These are phyloP conservation scores for Drosophila miranda DNA, from an alignment of 1,140 invertebrate species.

Conservation along the genomic window DNA sequence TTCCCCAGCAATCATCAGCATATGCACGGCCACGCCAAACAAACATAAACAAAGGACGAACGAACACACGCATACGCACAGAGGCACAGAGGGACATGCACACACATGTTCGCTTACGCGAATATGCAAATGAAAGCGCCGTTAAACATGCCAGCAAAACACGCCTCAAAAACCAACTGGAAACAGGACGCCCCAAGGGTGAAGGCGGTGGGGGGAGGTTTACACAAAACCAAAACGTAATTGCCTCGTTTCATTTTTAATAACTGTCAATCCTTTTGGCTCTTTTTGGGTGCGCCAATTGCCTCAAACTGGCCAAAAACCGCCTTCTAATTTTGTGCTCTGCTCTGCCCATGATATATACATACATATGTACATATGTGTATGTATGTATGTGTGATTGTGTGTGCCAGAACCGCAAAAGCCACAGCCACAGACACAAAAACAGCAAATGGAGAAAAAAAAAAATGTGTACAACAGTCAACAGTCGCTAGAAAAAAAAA, in stretches of 20 bases:
- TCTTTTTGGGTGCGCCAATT: constrained; percentile 67
- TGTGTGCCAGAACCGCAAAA: constrained; percentile 35
- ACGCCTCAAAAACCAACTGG: constrained; percentile 56
- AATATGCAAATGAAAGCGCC: constrained; percentile 62
- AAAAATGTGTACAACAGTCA: constrained; percentile 28
- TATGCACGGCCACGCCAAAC: constrained; percentile 49
- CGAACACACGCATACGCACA: constrained; percentile 30
- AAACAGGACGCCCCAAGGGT: constrained; percentile 11
- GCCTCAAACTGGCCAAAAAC: constrained; percentile 58
- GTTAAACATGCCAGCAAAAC: constrained; percentile 74
- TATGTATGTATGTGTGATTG: too few species aligned
- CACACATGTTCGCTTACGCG: background rate
- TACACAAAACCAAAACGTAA: constrained; percentile 67
- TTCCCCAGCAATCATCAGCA: constrained; percentile 57
- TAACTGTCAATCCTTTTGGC: constrained; percentile 77
- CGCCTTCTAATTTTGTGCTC: constrained; percentile 61
- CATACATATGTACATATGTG: too few species aligned
- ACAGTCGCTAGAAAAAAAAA: background rate
- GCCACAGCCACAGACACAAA: constrained; percentile 25
- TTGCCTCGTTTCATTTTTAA: constrained; percentile 79
- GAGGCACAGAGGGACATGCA: constrained; percentile 2
- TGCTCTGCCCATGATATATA: constrained; percentile 24
- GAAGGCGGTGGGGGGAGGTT: too few species aligned
- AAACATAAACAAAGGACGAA: background rate
- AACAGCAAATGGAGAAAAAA: constrained; percentile 28